Conservation (phyloP, 2,888 invertebrate genomes). For the Cantharis rufa region DNA sequence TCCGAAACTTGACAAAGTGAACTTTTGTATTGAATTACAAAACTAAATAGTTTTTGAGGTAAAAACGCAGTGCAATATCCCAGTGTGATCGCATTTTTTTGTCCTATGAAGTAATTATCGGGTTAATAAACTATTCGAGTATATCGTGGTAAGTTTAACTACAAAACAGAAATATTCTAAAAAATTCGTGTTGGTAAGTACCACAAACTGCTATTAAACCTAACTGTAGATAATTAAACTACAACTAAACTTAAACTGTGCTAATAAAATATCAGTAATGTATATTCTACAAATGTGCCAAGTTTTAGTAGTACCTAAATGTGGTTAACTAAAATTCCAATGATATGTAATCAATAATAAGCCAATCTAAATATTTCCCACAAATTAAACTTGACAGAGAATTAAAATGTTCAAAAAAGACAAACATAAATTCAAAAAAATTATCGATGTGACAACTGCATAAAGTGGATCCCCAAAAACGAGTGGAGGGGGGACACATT, state of each 20-base stretch:
- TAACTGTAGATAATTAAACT: constrained; percentile 7
- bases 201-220: background rate
- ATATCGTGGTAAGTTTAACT: background rate
- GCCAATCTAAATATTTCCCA: background rate
- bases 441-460: too few species aligned
- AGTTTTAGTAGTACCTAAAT: background rate
- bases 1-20: constrained; percentile 17
- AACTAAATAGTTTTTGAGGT: constrained; percentile 7
- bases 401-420: too few species aligned
- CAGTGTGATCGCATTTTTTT: background rate
- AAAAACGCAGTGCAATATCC: background rate
- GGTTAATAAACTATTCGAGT: background rate
- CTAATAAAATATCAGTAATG: background rate
- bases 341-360: background rate
- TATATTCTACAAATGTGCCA: background rate
- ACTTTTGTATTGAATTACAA: constrained; percentile 15
- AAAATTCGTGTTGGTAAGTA: background rate
- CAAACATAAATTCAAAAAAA: too few species aligned
- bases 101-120: background rate
- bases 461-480: too few species aligned
- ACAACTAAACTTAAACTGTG: background rate
- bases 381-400: too few species aligned
- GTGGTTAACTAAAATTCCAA: background rate
- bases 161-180: background rate
- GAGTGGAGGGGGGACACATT: too few species aligned